phyloP scores from a whole-genome alignment of 2,797 vertebrate genomes.

The Choloepus didactylus region DNA sequence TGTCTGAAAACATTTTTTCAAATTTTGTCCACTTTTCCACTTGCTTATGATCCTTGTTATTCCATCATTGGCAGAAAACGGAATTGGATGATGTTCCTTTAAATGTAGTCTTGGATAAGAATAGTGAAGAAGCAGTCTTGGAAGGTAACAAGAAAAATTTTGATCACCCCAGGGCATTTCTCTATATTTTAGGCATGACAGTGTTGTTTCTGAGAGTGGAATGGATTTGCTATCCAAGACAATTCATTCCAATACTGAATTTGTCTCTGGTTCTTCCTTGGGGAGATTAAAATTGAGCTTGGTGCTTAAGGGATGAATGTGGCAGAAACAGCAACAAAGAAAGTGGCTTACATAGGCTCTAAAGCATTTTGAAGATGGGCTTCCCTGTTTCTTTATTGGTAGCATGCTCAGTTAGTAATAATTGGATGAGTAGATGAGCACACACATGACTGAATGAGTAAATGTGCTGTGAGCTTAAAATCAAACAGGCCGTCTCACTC shows the following conservation, averaged over 20 bases:
- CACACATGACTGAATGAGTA: background rate
- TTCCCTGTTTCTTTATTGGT: background rate
- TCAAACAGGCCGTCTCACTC: background rate
- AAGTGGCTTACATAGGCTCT: background rate
- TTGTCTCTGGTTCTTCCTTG: background rate
- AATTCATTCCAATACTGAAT: slow-evolving; percentile 2
- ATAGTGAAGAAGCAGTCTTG: slow-evolving; percentile 5
- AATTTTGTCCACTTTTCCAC: background rate
- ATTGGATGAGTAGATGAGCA: background rate
- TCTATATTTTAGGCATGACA: background rate
- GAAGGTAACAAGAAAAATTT: slow-evolving; percentile 2
- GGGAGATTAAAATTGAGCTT: background rate
- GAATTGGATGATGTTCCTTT: slow-evolving; percentile 24
- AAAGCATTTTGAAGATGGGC: background rate
- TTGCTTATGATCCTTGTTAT: slow-evolving; percentile 20
- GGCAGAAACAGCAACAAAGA: background rate
- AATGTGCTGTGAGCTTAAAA: background rate
- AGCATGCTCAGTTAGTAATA: background rate
- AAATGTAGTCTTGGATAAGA: slow-evolving; percentile 17
- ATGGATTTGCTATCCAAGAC: background rate
- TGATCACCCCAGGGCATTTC: background rate
- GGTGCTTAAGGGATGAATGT: background rate
- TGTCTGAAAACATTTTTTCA: slow-evolving; percentile 9
- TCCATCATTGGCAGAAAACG: background rate
- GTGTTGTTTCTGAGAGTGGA: background rate